Conservation (phyloP, 2,797 vertebrate species). For the Takifugu rubripes region DNA sequence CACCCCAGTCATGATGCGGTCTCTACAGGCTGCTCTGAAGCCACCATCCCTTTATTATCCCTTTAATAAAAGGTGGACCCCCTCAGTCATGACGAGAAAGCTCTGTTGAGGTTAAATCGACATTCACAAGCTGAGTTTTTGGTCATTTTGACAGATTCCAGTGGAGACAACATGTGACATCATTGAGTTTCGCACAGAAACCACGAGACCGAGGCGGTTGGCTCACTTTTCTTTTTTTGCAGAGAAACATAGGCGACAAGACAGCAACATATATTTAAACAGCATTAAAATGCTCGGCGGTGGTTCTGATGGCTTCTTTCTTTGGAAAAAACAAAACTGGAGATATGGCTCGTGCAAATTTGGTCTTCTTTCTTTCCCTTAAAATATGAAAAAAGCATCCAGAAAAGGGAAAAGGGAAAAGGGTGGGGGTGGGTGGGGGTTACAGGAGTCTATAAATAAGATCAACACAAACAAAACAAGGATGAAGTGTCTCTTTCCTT, state of each 20-base stretch:
- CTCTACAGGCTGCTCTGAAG: slow-evolving; percentile 4
- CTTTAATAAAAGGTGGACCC: slow-evolving; percentile 35
- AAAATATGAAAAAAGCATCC: slow-evolving; percentile 27
- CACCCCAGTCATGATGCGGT: slow-evolving; percentile 17
- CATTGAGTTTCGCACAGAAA: slow-evolving; percentile 29
- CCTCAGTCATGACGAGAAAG: slow-evolving; percentile 22
- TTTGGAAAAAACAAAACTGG: slow-evolving; percentile 22
- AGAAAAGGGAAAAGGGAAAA: too few species aligned
- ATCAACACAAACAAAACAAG: slow-evolving; percentile 20
- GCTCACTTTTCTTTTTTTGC: slow-evolving; percentile 29
- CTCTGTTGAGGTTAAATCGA: slow-evolving; percentile 37
- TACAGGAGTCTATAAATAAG: slow-evolving; percentile 33
- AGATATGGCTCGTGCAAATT: slow-evolving; percentile 52
- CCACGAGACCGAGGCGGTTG: slow-evolving; percentile 22
- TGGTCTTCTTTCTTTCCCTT: slow-evolving; percentile 40
- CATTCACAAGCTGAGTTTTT: slow-evolving; percentile 54
- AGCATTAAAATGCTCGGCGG: slow-evolving; percentile 50
- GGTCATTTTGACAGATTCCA: slow-evolving; percentile 47
- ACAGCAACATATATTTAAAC: slow-evolving; percentile 27
- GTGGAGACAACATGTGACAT: slow-evolving; percentile 48
- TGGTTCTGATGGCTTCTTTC: slow-evolving; percentile 64
- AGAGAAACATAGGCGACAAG: slow-evolving; percentile 22
- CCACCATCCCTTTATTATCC: neutral
- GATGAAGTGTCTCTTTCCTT: slow-evolving; percentile 37
- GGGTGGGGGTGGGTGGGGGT: too few species aligned